Conservation (phyloP, 2,797 vertebrate species). For the Sitta carolinensis region DNA sequence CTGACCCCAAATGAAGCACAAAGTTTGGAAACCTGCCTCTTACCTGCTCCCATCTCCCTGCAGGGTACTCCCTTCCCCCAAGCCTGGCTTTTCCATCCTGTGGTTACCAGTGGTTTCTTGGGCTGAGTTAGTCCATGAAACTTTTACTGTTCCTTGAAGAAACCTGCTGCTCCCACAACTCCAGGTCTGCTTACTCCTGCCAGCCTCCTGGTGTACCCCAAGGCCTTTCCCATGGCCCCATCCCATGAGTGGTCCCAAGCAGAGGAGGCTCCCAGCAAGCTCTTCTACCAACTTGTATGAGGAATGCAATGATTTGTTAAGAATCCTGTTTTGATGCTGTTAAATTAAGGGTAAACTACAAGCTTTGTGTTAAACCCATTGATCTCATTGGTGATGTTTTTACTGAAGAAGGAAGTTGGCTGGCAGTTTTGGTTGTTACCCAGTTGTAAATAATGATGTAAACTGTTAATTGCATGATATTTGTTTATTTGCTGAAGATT, state of each 20-base stretch:
- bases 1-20: background rate
- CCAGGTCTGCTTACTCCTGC: background rate
- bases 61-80: background rate
- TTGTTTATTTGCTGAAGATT: background rate
- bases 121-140: background rate
- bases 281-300: background rate
- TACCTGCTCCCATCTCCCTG: background rate
- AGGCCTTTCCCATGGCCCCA: accelerated
- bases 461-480: background rate
- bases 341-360: background rate
- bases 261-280: background rate
- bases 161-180: background rate
- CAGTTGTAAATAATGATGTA: background rate
- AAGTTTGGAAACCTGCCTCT: background rate
- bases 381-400: background rate
- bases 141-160: background rate
- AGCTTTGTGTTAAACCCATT: background rate
- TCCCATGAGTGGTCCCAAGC: background rate
- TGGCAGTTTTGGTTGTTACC: background rate
- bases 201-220: accelerated
- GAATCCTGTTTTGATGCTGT: background rate
- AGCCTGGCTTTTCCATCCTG: background rate
- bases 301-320: background rate
- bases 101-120: background rate
- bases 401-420: background rate